Evolutionary conservation across 2,888 invertebrate species (phyloP).

Genomic region (Cabera pusaria): DNA sequence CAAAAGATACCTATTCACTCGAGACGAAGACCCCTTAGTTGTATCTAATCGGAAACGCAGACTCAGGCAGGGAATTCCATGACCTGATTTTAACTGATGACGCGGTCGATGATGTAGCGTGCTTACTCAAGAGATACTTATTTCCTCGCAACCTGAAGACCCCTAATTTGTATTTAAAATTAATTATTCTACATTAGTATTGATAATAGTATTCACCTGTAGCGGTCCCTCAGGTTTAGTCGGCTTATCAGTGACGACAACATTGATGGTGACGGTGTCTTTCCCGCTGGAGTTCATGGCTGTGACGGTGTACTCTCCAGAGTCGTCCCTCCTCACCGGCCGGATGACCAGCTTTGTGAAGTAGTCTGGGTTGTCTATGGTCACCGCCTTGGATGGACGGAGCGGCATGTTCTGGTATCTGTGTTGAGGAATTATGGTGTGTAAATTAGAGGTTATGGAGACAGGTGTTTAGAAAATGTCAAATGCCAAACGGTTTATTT

Average conservation of each 20-base stretch:
- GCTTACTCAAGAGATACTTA: no score
- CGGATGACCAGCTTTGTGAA: constrained; percentile 93
- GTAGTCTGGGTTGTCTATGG: constrained; percentile 93
- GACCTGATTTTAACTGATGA: no score
- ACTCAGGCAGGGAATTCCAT: no score
- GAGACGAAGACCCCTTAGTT: no score
- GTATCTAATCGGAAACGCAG: no score
- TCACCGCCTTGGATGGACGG: constrained; percentile 86
- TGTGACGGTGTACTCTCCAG: constrained; percentile 93
- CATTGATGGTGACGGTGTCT: constrained; percentile 91
- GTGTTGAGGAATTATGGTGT: constrained; percentile 9
- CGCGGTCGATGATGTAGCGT: no score
- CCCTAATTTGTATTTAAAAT: neutral
- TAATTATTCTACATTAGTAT: neutral
- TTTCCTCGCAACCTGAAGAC: no score
- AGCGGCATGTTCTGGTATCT: constrained; percentile 92
- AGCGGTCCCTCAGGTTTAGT: constrained; percentile 94
- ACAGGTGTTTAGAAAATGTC: no score
- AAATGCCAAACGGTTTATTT: no score
- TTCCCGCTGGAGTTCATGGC: constrained; percentile 95
- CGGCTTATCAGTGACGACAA: constrained; percentile 94
- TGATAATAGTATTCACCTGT: constrained; percentile 83
- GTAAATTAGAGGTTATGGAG: no score
- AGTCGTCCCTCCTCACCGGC: constrained; percentile 91
- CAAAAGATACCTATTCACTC: no score